phyloP scores from a whole-genome alignment of 2,888 invertebrate species.

The Elmis aenea region DNA sequence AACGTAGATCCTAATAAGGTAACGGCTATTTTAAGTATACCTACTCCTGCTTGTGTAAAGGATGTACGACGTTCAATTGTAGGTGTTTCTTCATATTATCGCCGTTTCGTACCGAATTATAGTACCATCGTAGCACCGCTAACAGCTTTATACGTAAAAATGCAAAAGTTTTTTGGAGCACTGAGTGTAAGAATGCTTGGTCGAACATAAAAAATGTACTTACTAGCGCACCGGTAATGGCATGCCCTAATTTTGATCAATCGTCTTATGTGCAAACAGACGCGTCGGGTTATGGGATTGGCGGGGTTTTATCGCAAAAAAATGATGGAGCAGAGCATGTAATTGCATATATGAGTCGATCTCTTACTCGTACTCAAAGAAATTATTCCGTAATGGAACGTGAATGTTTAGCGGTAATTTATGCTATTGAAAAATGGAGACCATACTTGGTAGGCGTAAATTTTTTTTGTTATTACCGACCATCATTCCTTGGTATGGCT shows the following conservation, averaged over 20 bases:
- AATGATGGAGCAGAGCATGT: conserved; percentile 8
- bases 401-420: conserved; percentile 18
- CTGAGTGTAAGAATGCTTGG: conserved; percentile 7
- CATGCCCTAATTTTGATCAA: conserved; percentile 12
- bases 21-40: conserved; percentile 18
- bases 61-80: conserved; percentile 6
- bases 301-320: conserved; percentile 13
- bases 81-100: conserved; percentile 8
- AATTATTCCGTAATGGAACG: conserved; percentile 14
- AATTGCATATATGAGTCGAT: conserved; percentile 12
- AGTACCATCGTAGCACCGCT: conserved; percentile 11
- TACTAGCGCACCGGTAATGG: conserved; percentile 10
- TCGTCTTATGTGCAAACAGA: conserved; percentile 15
- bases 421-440: conserved; percentile 12
- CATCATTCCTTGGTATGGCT: conserved; percentile 10
- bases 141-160: conserved; percentile 4
- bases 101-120: conserved; percentile 14
- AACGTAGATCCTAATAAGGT: conserved; percentile 25
- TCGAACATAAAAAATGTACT: conserved; percentile 8
- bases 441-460: conserved; percentile 10
- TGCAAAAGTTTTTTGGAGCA: conserved; percentile 7
- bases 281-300: conserved; percentile 13
- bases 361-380: conserved; percentile 8
- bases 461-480: conserved; percentile 10
- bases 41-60: conserved; percentile 7